A percentile compares a stretch with the other conserved stretches of the same genome.
These are phyloP conservation scores for Drosophila sp. DNA, from an alignment of 1,140 invertebrate genomes.

Conservation along the genomic window DNA sequence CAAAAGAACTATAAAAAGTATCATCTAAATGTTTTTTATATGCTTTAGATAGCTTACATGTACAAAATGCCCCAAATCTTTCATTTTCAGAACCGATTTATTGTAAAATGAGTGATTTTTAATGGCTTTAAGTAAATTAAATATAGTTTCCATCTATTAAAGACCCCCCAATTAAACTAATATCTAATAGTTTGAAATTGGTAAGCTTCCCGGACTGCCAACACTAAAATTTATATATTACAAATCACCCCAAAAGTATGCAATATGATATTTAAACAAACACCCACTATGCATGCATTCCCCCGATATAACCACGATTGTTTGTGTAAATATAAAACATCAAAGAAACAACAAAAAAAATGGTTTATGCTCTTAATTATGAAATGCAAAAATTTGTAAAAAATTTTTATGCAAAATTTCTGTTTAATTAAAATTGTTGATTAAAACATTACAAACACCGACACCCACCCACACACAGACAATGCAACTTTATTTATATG, in stretches of 20 bases:
- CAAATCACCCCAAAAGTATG: background rate
- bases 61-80: too few relatives aligned
- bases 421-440: constrained; percentile 28
- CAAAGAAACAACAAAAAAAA: constrained; percentile 11
- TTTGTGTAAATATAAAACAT: background rate
- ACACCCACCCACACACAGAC: constrained; percentile 20
- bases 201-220: background rate
- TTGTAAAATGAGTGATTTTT: too few relatives aligned
- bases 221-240: background rate
- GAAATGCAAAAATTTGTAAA: background rate
- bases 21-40: too few relatives aligned
- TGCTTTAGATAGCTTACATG: too few relatives aligned
- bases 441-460: constrained; percentile 37
- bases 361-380: background rate
- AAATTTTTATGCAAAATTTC: background rate
- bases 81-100: too few relatives aligned
- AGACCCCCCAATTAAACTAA: too few relatives aligned
- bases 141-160: too few relatives aligned
- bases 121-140: too few relatives aligned
- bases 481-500: background rate
- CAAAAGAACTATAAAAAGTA: too few relatives aligned
- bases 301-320: background rate
- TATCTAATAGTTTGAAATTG: too few relatives aligned
- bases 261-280: background rate
- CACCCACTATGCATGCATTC: background rate